Evolutionary conservation across 1,140 invertebrate species (phyloP).

Genomic region (Drosophila azteca): DNA sequence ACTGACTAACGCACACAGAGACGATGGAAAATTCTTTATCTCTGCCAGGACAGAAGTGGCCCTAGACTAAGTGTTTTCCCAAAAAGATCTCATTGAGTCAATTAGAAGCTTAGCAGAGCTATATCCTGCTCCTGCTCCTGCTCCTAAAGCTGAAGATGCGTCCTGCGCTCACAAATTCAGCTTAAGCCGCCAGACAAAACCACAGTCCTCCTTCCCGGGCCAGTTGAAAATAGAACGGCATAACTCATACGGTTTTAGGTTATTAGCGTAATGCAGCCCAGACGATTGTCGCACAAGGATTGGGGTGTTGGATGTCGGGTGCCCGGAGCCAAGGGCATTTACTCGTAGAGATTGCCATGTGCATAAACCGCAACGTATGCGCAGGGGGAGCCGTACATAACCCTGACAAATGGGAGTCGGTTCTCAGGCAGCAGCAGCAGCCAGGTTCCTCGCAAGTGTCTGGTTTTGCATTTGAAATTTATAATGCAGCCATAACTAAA

Average conservation of each 20-base stretch:
- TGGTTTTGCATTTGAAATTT: slow-evolving; percentile 75
- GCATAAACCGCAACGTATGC: slow-evolving; percentile 73
- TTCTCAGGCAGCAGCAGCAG: slow-evolving; percentile 38
- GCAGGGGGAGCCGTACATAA: slow-evolving; percentile 53
- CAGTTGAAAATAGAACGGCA: slow-evolving; percentile 47
- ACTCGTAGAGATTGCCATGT: slow-evolving; percentile 64
- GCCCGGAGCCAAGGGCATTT: slow-evolving; percentile 3
- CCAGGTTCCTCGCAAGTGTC: slow-evolving; percentile 32
- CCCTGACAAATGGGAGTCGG: slow-evolving; percentile 69
- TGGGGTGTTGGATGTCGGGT: slow-evolving; percentile 9
- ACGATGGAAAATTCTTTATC: slow-evolving; percentile 12
- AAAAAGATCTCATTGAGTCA: slow-evolving; percentile 31
- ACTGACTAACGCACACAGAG: slow-evolving; percentile 4
- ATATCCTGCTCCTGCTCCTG: not conserved
- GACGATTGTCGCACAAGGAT: slow-evolving; percentile 57
- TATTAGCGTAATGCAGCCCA: slow-evolving; percentile 77
- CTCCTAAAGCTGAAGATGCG: no score
- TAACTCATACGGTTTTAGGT: slow-evolving; percentile 67
- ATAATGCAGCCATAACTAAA: slow-evolving; percentile 74
- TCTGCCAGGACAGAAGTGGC: not conserved
- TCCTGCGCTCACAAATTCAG: slow-evolving; percentile 20
- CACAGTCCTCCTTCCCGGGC: not conserved
- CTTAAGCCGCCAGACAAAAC: slow-evolving; percentile 15
- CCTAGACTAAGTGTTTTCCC: not conserved
- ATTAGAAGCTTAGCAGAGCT: slow-evolving; percentile 42